Conservation (phyloP, 2,888 invertebrate genomes). For the Xestia c-nigrum region DNA sequence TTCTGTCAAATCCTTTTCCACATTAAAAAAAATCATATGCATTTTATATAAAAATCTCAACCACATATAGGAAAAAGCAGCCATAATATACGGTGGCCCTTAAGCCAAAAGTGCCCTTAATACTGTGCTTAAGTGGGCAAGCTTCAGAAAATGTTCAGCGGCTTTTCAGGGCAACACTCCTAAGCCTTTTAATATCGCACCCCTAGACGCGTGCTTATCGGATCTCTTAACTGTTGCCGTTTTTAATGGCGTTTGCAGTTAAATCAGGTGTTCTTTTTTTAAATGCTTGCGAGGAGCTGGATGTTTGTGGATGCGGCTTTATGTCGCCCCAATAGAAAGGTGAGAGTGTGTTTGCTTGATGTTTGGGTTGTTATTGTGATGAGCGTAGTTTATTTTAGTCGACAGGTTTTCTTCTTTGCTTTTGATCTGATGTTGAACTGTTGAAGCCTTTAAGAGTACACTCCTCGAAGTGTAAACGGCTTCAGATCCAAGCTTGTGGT, state of each 20-base stretch:
- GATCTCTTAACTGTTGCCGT: constrained; percentile 78
- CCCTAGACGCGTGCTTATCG: constrained; percentile 81
- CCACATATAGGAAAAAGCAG: constrained; percentile 78
- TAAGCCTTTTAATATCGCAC: constrained; percentile 90
- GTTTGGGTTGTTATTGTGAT: background rate
- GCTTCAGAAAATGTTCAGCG: constrained; percentile 87
- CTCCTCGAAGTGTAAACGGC: background rate
- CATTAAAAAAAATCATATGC: constrained; percentile 38
- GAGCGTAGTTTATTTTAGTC: background rate
- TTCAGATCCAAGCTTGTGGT: background rate
- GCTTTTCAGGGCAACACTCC: constrained; percentile 89
- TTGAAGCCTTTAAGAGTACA: background rate
- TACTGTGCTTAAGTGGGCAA: constrained; percentile 89
- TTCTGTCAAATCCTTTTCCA: background rate
- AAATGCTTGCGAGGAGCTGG: constrained; percentile 16
- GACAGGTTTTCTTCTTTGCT: background rate
- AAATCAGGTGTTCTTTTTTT: constrained; percentile 63
- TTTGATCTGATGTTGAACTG: background rate
- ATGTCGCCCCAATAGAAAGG: background rate
- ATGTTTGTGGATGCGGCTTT: constrained; percentile 15
- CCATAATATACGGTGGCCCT: constrained; percentile 86
- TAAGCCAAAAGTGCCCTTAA: constrained; percentile 88
- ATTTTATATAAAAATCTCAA: constrained; percentile 67
- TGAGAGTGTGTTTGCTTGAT: background rate
- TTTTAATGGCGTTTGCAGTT: constrained; percentile 81